Conservation (phyloP, 2,888 invertebrate genomes). For the Sisyra terminalis region DNA sequence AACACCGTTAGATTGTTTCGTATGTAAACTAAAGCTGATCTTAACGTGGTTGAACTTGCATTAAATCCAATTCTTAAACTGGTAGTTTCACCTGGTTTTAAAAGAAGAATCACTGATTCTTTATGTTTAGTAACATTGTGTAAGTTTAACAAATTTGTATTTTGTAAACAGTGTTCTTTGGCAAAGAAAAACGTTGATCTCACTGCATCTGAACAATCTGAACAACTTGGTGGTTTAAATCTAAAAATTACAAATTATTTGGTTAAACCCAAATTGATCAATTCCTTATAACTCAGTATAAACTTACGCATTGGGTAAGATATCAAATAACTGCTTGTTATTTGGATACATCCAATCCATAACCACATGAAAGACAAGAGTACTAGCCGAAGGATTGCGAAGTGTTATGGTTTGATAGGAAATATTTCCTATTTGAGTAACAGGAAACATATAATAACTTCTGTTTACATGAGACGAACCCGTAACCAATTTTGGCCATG, state of each 20-base stretch:
- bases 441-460: slow-evolving; percentile 41
- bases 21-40: slow-evolving; percentile 35
- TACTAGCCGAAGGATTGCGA: slow-evolving; percentile 55
- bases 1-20: slow-evolving; percentile 89
- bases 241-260: background rate
- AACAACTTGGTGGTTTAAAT: slow-evolving; percentile 13
- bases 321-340: slow-evolving; percentile 34
- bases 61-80: slow-evolving; percentile 31
- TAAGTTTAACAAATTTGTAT: slow-evolving; percentile 7
- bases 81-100: slow-evolving; percentile 38
- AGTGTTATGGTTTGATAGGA: slow-evolving; percentile 46
- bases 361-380: slow-evolving; percentile 57
- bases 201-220: slow-evolving; percentile 14
- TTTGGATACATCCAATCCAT: slow-evolving; percentile 52
- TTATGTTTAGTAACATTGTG: slow-evolving; percentile 19
- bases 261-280: slow-evolving; percentile 1
- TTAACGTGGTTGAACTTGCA: slow-evolving; percentile 26
- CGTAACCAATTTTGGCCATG: slow-evolving; percentile 43
- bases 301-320: slow-evolving; percentile 28
- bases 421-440: slow-evolving; percentile 57
- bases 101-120: slow-evolving; percentile 34
- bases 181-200: slow-evolving; percentile 13
- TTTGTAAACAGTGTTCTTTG: slow-evolving; percentile 8
- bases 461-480: slow-evolving; percentile 24
- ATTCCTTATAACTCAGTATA: background rate